Base-by-base conservation (phyloP, 2,888 invertebrate species). In the Apodemia duryi region DNA sequence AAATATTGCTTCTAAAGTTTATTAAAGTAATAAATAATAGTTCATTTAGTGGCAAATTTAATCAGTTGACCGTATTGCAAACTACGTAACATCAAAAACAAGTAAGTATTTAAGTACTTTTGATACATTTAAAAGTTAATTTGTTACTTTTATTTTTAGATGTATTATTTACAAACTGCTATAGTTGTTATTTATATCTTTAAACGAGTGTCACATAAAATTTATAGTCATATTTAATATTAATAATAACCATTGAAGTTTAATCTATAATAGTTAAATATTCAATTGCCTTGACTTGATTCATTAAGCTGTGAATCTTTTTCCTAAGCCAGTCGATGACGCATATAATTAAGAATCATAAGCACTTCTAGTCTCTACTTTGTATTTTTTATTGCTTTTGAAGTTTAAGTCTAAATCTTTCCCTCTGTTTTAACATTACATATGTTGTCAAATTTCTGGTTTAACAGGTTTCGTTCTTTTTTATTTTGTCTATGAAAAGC, bases 41-140 rank as follows among this genome's bases (percentile, higher is more conserved):
- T 60, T 32, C 2, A 13, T 51, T 60, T 2, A 60, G 57, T 60
- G 57, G 6, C 2, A 35, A 51, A 21, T 51, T 51, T 21, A 51
- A 51, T 7, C 49, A 51, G n/a, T 51, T 51, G n/a, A 7, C 49
- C 6, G 49, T 21, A 21, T 2, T 21, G 21, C 46, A 49, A 5
- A n/a, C 46, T 13, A 49, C 46, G 46, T 49, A 21, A 51, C 49
- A 51, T 51, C 49, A 51, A 51, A 51, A 51, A 51, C 49, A 51
- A 51, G 49, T 51, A 51, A 51, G 49, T 21, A 51, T 51, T 51
- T n/a, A n/a, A n/a, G n/a, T 51, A 46, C 46, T 6, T 6, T n/a
- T 6, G 1, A 11, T 10, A 11, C 13, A 4, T 46, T 6, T 46
- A n/a, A 46, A 46, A n/a, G 46, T 46, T n/a, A 46, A 11, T n/a